Evolutionary conservation across 2,888 invertebrate genomes (phyloP).

Genomic region (Drosophila longiperda): DNA sequence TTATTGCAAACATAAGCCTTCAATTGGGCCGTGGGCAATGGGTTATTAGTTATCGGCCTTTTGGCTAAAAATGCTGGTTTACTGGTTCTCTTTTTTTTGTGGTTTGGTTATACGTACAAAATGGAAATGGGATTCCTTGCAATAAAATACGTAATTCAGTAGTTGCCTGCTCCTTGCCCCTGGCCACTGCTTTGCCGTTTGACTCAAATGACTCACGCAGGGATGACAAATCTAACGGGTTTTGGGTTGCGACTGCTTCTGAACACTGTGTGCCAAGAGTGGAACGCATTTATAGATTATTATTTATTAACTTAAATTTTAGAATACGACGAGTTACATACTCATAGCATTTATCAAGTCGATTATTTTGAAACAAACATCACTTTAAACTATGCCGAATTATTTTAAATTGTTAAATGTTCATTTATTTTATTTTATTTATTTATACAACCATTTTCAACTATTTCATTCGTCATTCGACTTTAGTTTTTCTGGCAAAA

Average conservation of each 20-base stretch:
- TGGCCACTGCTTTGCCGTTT: neutral
- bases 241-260: neutral
- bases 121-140: constrained; percentile 18
- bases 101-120: constrained; percentile 3
- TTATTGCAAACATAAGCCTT: neutral
- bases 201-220: constrained; percentile 44
- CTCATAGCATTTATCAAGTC: neutral
- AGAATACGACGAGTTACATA: neutral
- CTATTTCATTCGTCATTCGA: neutral
- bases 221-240: constrained; percentile 33
- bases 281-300: neutral
- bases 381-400: neutral
- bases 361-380: neutral
- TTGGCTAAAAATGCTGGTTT: constrained; percentile 8
- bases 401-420: neutral
- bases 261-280: neutral
- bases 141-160: constrained; percentile 7
- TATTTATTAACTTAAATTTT: neutral
- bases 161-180: neutral
- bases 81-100: constrained; percentile 1
- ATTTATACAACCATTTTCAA: neutral
- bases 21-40: constrained; percentile 6
- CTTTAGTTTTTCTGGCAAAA: neutral
- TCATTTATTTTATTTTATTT: neutral
- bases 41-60: constrained; percentile 17